phyloP scores from a whole-genome alignment of 2,797 vertebrate genomes.

The Hydrophis major region DNA sequence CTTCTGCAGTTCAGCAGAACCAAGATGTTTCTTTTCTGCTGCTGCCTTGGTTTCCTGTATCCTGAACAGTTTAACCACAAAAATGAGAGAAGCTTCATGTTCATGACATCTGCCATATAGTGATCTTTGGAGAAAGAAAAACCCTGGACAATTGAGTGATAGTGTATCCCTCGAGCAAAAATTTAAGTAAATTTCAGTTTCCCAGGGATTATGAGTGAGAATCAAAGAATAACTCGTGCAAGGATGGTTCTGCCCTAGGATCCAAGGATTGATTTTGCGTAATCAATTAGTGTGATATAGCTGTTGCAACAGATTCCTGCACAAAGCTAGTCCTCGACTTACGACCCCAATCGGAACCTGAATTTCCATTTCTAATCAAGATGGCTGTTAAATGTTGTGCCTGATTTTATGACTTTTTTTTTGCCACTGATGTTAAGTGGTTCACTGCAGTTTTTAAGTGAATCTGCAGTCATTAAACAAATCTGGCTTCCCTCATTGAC shows the following conservation, averaged over 20 bases:
- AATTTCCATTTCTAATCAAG: background rate
- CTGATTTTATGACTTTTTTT: background rate
- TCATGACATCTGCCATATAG: background rate
- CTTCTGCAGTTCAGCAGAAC: slow-evolving; percentile 16
- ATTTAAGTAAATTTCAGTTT: background rate
- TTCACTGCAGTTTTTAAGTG: background rate
- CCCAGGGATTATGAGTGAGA: background rate
- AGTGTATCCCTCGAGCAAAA: background rate
- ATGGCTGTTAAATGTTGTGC: background rate
- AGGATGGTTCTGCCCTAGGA: background rate
- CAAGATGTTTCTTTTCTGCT: slow-evolving; percentile 29
- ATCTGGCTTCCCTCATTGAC: background rate
- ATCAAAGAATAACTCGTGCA: background rate
- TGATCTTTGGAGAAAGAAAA: background rate
- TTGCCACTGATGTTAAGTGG: background rate
- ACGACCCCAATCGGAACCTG: background rate
- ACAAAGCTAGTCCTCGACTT: background rate
- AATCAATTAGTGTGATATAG: background rate
- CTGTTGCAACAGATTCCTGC: too few species aligned
- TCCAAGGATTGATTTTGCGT: background rate
- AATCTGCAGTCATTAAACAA: background rate
- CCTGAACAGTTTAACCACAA: background rate
- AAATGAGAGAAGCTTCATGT: background rate
- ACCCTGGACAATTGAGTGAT: background rate
- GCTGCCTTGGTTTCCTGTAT: slow-evolving; percentile 30